phyloP scores from a whole-genome alignment of 1,140 invertebrate genomes.

The Bombyx mandarina region DNA sequence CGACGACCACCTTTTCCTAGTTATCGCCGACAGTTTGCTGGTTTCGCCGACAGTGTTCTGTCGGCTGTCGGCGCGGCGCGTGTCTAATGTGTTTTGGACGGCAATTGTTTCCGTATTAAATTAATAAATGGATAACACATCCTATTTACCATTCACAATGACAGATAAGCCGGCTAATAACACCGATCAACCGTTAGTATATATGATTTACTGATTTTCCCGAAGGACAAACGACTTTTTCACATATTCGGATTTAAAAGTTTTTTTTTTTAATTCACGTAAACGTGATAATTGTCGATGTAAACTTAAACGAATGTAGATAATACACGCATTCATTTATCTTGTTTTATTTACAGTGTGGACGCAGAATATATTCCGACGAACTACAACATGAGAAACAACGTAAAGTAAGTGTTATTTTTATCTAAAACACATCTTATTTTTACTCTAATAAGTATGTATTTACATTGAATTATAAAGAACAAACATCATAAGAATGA shows the following conservation, averaged over 20 bases:
- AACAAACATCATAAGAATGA: neutral
- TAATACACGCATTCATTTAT: neutral
- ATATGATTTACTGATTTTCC: constrained; percentile 8
- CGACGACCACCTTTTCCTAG: constrained; percentile 12
- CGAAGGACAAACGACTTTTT: too few species aligned
- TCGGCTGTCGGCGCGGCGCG: constrained; percentile 15
- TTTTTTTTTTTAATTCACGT: too few species aligned
- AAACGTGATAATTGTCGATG: neutral
- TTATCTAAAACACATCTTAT: constrained; percentile 2
- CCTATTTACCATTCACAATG: constrained; percentile 17
- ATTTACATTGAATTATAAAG: neutral
- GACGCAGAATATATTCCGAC: constrained; percentile 45
- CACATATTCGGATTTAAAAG: too few species aligned
- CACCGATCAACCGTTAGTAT: constrained; percentile 18
- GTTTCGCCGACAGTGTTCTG: constrained; percentile 7
- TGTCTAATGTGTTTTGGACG: constrained; percentile 13
- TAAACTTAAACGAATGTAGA: neutral
- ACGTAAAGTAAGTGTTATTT: constrained; percentile 41
- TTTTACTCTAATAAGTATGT: constrained; percentile 2
- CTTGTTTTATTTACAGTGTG: constrained; percentile 32
- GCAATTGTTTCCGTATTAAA: constrained; percentile 20
- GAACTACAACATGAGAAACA: constrained; percentile 52
- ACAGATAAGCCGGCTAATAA: constrained; percentile 19
- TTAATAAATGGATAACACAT: constrained; percentile 30
- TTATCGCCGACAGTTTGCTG: constrained; percentile 10